phyloP scores from a whole-genome alignment of 2,113 vertebrate species.

The Gasterosteus nipponicus region DNA sequence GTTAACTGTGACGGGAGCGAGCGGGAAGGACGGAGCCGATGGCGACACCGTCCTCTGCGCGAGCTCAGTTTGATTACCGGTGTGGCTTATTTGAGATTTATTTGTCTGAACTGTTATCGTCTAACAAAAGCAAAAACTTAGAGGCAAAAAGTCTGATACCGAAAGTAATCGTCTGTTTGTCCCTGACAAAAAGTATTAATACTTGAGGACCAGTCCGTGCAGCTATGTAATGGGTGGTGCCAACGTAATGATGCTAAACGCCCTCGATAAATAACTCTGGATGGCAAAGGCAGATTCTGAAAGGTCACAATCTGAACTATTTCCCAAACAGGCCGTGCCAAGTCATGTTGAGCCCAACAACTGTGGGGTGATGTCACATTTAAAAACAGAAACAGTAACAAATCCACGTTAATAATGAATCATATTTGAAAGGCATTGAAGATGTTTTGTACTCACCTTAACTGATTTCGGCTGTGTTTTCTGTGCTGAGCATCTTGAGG shows the following conservation, averaged over 20 bases:
- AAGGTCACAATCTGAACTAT: constrained; percentile 52
- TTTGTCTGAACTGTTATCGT: not conserved
- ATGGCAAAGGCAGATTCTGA: constrained; percentile 41
- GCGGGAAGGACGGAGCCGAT: not conserved
- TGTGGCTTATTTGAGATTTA: not conserved
- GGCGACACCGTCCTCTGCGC: constrained; percentile 24
- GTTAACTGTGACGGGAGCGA: constrained; percentile 66
- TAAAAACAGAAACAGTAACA: not conserved
- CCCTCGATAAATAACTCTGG: constrained; percentile 48
- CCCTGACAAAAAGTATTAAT: not conserved
- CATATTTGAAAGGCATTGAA: not conserved
- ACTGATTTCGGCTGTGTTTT: constrained; percentile 8
- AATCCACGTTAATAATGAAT: not conserved
- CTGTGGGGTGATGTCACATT: constrained; percentile 6
- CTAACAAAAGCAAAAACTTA: not conserved
- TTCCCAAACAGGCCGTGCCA: constrained; percentile 29
- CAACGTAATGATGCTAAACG: constrained; percentile 38
- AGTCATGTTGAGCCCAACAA: constrained; percentile 16
- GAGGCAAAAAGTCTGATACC: not conserved
- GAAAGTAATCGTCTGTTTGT: not conserved
- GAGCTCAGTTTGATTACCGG: not conserved
- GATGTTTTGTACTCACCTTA: constrained; percentile 54
- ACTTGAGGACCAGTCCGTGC: not conserved
- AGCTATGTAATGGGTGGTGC: constrained; percentile 24
- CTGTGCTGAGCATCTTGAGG: constrained; percentile 14